Evolutionary conservation across 1,140 invertebrate species (phyloP), one percentile per base, ranked within the genome.

Genomic region (Listronotus oregonensis): DNA sequence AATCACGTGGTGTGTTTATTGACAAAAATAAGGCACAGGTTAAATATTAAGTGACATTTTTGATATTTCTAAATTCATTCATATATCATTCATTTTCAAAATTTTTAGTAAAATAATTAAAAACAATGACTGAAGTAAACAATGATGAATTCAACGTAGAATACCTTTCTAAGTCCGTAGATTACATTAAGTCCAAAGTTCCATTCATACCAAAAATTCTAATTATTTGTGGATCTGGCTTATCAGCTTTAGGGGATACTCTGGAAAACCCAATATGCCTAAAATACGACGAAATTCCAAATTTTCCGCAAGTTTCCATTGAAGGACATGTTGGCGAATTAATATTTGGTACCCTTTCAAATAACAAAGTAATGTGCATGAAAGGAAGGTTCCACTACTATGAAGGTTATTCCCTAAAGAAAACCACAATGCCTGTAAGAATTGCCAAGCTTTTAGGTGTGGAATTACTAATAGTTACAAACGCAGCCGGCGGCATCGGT

Each of bases 361-460:
- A 86, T 5, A 86, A 92, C 5, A 84, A 87, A 0, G 89, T 96
- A 0, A 89, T 98, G 73, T 92, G 93, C 67, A 97, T 98, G 95
- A 92, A 98, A 77, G 96, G 96, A 31, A 82, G 96, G 56, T 95
- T 96, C 78, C 95, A 98, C 80, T 88, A 91, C 66, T 98, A 97
- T 74, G 96, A 98, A 81, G 96, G 96, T 55, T 95, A 97, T 80
- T 87, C 92, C 6, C 80, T 93, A 9, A 91, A 89, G 86, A 81
- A 97, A 90, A 94, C 93, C 72, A 87, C 92, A 1, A 90, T 97
- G 85, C 95, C 95, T 10, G 87, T 98, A 3, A 85, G 95, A 69
- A 91, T 97, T 14, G 94, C 98, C 91, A 95, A 96, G 79, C 81
- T 96, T 21, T 82, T 96, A 44, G 96, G 95, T 1, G 88, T 95